Percentiles rank a stretch among this genome's conserved stretches.
These are phyloP conservation scores for Hassar affinis DNA, from an alignment of 2,113 vertebrate species.

Conservation along the genomic window DNA sequence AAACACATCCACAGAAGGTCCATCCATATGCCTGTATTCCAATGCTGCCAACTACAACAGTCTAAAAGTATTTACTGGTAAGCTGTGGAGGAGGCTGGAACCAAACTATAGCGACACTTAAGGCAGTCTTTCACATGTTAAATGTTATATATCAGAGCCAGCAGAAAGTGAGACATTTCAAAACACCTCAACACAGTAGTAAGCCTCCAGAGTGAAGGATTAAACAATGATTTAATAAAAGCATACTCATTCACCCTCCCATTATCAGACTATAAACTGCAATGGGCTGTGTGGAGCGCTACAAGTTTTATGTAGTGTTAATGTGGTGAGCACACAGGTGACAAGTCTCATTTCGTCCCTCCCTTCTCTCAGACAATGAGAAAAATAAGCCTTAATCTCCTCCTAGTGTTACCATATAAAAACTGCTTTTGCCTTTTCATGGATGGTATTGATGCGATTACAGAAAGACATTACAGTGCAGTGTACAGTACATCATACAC, in stretches of 20 bases:
- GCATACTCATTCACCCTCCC: slow-evolving; percentile 71
- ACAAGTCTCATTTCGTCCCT: slow-evolving; percentile 69
- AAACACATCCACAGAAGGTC: slow-evolving; percentile 1
- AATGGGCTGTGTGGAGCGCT: slow-evolving; percentile 58
- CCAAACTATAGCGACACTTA: slow-evolving; percentile 18
- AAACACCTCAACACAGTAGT: slow-evolving; percentile 56
- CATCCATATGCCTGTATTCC: slow-evolving; percentile 2
- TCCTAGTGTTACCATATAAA: slow-evolving; percentile 57
- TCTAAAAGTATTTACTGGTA: not conserved
- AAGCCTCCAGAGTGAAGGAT: slow-evolving; percentile 69
- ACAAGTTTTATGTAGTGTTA: slow-evolving; percentile 71
- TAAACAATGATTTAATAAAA: slow-evolving; percentile 79
- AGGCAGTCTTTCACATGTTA: slow-evolving; percentile 26
- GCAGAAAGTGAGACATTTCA: slow-evolving; percentile 48
- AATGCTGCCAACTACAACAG: not conserved
- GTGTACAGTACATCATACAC: slow-evolving; percentile 48
- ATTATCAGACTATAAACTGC: slow-evolving; percentile 80
- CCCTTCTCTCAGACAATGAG: slow-evolving; percentile 62
- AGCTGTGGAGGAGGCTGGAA: slow-evolving; percentile 8
- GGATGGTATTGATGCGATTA: slow-evolving; percentile 31
- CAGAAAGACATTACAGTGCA: slow-evolving; percentile 55
- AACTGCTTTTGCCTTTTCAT: slow-evolving; percentile 48
- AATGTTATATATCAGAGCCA: slow-evolving; percentile 29
- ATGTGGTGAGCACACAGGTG: slow-evolving; percentile 69
- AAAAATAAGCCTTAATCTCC: slow-evolving; percentile 69